Evolutionary conservation across 1,140 invertebrate genomes (phyloP).

Genomic region (Heterodera carotae): DNA sequence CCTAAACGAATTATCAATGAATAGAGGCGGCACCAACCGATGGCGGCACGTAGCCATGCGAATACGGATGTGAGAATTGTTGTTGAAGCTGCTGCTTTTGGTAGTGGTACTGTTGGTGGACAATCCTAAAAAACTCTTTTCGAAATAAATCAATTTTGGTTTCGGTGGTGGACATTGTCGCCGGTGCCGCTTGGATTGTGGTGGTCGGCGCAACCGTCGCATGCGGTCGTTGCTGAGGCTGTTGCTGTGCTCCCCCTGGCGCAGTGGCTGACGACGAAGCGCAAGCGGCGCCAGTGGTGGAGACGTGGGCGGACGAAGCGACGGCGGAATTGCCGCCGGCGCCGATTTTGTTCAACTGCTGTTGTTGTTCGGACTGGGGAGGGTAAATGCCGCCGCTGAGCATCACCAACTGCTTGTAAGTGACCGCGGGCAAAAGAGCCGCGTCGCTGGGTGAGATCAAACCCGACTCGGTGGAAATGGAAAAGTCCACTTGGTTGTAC

Average conservation of each 20-base stretch:
- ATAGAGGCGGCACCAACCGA: too few relatives aligned
- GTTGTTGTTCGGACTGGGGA: neutral
- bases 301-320: neutral
- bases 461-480: neutral
- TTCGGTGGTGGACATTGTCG: neutral
- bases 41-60: neutral
- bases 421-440: neutral
- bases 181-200: conserved; percentile 10
- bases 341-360: neutral
- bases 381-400: neutral
- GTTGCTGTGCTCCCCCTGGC: neutral
- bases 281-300: neutral
- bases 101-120: neutral
- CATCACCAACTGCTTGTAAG: neutral
- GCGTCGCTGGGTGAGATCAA: conserved; percentile 1
- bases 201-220: conserved; percentile 5
- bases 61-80: neutral
- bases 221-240: neutral
- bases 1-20: neutral
- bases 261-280: neutral
- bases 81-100: neutral
- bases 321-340: neutral
- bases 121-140: neutral
- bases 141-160: too few relatives aligned
- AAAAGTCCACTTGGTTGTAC: neutral